phyloP scores from a whole-genome alignment of 2,113 vertebrate genomes.

The Syngnathus floridae region DNA sequence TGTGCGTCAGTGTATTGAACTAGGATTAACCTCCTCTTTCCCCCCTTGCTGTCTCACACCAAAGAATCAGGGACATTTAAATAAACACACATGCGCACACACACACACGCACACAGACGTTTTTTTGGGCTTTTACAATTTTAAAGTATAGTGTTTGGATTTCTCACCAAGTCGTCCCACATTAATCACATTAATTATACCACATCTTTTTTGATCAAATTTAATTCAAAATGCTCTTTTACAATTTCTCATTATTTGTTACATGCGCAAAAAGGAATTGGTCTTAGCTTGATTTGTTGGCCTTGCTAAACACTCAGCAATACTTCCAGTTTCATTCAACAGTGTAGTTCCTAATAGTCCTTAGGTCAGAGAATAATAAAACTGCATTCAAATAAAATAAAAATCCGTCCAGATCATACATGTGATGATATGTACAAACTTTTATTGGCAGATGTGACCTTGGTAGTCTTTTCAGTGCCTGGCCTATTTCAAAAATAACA shows the following conservation, averaged over 20 bases:
- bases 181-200: not conserved
- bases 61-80: constrained; percentile 67
- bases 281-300: not conserved
- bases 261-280: not conserved
- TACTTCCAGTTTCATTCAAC: not conserved
- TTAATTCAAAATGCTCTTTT: not conserved
- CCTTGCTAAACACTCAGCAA: not conserved
- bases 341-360: too few species aligned
- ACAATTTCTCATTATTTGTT: not conserved
- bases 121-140: not conserved
- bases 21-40: constrained; percentile 87
- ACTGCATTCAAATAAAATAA: too few species aligned
- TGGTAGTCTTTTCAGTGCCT: too few species aligned
- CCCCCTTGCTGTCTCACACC: constrained; percentile 62
- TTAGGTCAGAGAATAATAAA: too few species aligned
- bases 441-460: too few species aligned
- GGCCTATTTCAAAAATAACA: not conserved
- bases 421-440: too few species aligned
- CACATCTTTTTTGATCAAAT: not conserved
- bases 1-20: constrained; percentile 83
- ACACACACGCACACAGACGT: not conserved
- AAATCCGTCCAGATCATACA: too few species aligned
- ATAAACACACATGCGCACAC: constrained; percentile 42
- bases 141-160: not conserved
- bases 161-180: not conserved